Evolutionary conservation across 2,797 vertebrate genomes (phyloP).

Genomic region (Lepilemur septentrionalis): DNA sequence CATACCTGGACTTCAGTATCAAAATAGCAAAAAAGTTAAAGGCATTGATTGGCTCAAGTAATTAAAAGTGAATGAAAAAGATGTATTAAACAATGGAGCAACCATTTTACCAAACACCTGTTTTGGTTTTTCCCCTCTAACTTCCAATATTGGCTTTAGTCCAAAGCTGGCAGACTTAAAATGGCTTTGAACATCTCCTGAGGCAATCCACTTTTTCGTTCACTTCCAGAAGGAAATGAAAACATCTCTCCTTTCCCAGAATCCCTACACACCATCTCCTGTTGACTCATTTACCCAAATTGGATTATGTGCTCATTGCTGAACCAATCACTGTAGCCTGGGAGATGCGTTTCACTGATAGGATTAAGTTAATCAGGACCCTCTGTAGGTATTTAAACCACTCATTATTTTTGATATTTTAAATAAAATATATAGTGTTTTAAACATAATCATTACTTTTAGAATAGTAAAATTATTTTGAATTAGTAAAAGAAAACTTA

Average conservation of each 20-base stretch:
- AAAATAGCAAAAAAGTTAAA: neutral
- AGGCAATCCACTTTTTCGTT: neutral
- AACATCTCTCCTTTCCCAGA: neutral
- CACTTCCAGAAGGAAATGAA: neutral
- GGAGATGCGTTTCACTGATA: neutral
- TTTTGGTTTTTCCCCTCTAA: neutral
- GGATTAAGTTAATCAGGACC: neutral
- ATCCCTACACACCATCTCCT: neutral
- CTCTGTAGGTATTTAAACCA: constrained; percentile 30
- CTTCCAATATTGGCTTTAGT: neutral
- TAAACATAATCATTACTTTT: neutral
- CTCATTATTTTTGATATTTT: constrained; percentile 24
- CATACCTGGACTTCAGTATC: neutral
- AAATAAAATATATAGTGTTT: neutral
- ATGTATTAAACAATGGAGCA: neutral
- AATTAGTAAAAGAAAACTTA: constrained; percentile 38
- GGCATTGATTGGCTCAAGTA: neutral
- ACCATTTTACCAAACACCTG: neutral
- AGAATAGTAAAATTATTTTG: neutral
- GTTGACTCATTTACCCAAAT: neutral
- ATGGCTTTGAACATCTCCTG: neutral
- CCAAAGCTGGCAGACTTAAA: neutral
- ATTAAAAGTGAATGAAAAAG: neutral
- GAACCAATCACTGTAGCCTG: neutral
- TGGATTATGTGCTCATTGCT: neutral